Conservation (phyloP, 2,113 vertebrate species). For the Mesembrinibis cayennensis region DNA sequence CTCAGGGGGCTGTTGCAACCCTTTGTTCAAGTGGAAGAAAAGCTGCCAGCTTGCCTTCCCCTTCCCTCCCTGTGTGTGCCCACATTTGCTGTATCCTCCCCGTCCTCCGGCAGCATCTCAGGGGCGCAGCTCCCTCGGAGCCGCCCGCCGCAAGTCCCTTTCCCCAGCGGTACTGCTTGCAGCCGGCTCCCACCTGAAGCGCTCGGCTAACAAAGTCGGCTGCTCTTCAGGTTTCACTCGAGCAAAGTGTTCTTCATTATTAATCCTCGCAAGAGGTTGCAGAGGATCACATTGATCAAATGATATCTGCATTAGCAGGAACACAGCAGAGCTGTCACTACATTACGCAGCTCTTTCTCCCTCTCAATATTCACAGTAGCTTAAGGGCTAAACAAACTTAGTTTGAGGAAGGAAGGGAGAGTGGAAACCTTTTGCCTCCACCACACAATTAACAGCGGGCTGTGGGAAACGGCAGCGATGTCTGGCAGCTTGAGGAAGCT, state of each 20-base stretch:
- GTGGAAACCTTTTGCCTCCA: not conserved
- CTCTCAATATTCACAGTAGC: not conserved
- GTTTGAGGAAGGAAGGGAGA: not conserved
- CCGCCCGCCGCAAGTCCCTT: not conserved
- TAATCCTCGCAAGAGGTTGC: not conserved
- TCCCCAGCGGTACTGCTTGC: not conserved
- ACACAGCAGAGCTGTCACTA: not conserved
- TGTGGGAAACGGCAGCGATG: not conserved
- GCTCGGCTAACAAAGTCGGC: not conserved
- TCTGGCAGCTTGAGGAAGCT: not conserved
- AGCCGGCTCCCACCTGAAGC: not conserved
- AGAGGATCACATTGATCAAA: conserved; percentile 1
- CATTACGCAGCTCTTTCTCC: not conserved
- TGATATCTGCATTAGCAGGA: conserved; percentile 21
- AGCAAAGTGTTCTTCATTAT: not conserved
- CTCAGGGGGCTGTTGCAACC: not conserved
- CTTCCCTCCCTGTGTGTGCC: not conserved
- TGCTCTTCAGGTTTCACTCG: not conserved
- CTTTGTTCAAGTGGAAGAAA: not conserved
- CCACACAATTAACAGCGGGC: not conserved
- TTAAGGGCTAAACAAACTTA: conserved; percentile 49
- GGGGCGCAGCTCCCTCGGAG: not conserved
- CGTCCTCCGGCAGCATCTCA: not conserved
- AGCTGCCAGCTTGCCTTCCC: not conserved
- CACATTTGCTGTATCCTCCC: not conserved